Evolutionary conservation across 2,888 invertebrate genomes (phyloP).

Genomic region (Sicus ferrugineus): DNA sequence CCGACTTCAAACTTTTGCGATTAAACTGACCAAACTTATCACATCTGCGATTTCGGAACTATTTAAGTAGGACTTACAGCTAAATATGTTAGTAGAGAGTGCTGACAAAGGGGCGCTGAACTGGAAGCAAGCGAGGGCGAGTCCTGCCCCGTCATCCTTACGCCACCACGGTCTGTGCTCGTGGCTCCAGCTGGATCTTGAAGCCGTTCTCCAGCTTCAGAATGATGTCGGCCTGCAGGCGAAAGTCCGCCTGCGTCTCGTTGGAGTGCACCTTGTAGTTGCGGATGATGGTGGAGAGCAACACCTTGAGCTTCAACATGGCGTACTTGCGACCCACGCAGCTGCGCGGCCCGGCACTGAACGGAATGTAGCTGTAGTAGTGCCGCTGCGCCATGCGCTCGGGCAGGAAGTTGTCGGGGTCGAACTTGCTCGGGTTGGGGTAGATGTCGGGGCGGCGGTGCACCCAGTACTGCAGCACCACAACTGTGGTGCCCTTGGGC

Average conservation of each 20-base stretch:
- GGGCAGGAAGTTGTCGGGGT: conserved; percentile 82
- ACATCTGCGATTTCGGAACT: conserved; percentile 6
- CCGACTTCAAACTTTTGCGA: neutral
- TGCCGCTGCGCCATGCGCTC: conserved; percentile 78
- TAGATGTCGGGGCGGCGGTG: conserved; percentile 75
- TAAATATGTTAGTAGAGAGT: neutral
- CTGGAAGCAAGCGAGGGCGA: neutral
- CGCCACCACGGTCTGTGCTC: conserved; percentile 59
- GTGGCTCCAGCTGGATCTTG: conserved; percentile 73
- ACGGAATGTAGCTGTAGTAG: conserved; percentile 81
- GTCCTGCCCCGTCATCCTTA: conserved; percentile 28
- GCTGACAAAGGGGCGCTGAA: no score
- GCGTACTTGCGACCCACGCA: conserved; percentile 84
- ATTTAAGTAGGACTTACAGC: neutral
- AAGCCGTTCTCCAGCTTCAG: conserved; percentile 79
- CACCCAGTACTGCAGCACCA: conserved; percentile 72
- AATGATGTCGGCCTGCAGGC: conserved; percentile 77
- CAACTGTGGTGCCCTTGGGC: conserved; percentile 76
- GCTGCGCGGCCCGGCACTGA: conserved; percentile 82
- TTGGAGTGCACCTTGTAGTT: conserved; percentile 73
- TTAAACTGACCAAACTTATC: conserved; percentile 10
- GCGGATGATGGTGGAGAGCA: conserved; percentile 75
- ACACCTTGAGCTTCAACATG: conserved; percentile 78
- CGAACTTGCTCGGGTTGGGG: conserved; percentile 75
- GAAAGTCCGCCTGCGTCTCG: conserved; percentile 72